phyloP scores from a whole-genome alignment of 2,888 invertebrate species.

The Drosophila dives region DNA sequence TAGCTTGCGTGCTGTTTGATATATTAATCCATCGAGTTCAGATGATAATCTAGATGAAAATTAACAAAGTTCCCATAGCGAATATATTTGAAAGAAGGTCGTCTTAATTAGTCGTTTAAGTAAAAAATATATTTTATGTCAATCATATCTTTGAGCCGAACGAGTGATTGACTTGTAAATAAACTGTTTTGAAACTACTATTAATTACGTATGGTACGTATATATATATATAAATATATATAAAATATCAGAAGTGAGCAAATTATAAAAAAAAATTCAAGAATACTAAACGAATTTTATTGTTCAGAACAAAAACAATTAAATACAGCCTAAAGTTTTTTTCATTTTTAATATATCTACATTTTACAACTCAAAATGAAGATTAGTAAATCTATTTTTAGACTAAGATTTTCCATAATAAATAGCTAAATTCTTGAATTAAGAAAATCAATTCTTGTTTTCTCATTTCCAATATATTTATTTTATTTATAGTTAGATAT shows the following conservation, averaged over 20 bases:
- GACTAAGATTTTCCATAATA: background rate
- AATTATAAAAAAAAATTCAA: background rate
- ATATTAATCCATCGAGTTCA: background rate
- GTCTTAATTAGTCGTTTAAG: conserved; percentile 7
- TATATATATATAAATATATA: no score
- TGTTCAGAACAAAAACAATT: background rate
- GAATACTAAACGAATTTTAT: background rate
- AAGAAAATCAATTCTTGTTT: background rate
- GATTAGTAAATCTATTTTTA: background rate
- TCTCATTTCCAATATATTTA: background rate
- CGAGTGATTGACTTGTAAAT: background rate
- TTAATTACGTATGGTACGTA: no score
- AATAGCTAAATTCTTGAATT: background rate
- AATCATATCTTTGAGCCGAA: background rate
- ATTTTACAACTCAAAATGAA: background rate
- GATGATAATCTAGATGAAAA: background rate
- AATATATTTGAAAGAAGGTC: conserved; percentile 1
- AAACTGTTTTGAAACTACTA: background rate
- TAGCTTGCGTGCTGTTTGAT: conserved; percentile 17
- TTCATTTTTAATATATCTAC: background rate
- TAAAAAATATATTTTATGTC: background rate
- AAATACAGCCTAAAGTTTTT: background rate
- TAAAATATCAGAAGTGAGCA: background rate
- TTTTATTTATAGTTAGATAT: background rate
- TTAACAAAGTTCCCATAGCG: background rate